Conservation (phyloP, 2,113 vertebrate species). For the Eublepharis macularius region DNA sequence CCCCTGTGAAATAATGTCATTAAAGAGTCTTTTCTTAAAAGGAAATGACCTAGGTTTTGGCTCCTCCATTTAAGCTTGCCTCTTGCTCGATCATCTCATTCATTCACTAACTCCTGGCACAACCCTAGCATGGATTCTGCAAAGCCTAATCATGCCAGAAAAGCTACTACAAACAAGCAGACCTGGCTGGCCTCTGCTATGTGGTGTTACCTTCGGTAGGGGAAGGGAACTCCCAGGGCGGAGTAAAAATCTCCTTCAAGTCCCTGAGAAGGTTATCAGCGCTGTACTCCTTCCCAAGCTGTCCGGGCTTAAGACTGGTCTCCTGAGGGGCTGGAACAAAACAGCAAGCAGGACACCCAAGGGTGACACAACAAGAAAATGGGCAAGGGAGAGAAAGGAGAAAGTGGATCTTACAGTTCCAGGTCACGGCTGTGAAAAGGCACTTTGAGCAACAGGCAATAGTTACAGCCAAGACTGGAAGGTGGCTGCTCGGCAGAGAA, state of each 20-base stretch:
- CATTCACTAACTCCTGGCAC: conserved; percentile 39
- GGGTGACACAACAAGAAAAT: not conserved
- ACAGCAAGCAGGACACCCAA: conserved; percentile 53
- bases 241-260: conserved; percentile 82
- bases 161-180: conserved; percentile 48
- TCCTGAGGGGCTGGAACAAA: conserved; percentile 71
- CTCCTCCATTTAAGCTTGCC: too few relatives aligned
- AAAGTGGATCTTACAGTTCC: not conserved
- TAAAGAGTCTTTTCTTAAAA: not conserved
- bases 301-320: conserved; percentile 69
- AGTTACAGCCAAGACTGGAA: not conserved
- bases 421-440: not conserved
- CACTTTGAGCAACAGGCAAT: not conserved
- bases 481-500: not conserved
- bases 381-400: conserved; percentile 14
- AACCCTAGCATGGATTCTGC: conserved; percentile 51
- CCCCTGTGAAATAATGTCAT: not conserved
- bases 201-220: conserved; percentile 77
- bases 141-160: conserved; percentile 49
- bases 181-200: conserved; percentile 40
- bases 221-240: conserved; percentile 78
- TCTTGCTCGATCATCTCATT: not conserved
- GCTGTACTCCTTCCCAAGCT: conserved; percentile 75
- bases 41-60: not conserved
- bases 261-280: conserved; percentile 80